These are phyloP conservation scores for Trichogramma pretiosum DNA, from an alignment of 1,140 invertebrate genomes.

Conservation along the genomic window DNA sequence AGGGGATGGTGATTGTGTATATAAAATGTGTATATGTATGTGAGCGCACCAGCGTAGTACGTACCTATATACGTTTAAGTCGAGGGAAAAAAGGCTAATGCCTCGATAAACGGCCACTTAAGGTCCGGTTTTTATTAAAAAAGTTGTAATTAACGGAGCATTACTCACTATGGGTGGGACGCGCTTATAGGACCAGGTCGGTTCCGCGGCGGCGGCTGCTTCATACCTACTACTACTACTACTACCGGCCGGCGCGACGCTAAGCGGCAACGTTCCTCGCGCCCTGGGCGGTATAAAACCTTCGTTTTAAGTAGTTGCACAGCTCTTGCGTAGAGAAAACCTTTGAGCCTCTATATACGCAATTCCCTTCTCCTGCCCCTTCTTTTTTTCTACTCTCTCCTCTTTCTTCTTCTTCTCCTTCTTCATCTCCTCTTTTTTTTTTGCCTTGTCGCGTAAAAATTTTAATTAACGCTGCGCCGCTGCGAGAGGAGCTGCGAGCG, in stretches of 20 bases:
- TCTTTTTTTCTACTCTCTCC: not conserved
- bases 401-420: not conserved
- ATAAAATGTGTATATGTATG: too few relatives aligned
- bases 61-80: too few relatives aligned
- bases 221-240: too few relatives aligned
- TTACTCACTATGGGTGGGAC: slow-evolving; percentile 8
- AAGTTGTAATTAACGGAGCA: slow-evolving; percentile 19
- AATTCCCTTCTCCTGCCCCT: not conserved
- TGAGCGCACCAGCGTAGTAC: too few relatives aligned
- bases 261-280: not conserved
- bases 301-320: too few relatives aligned
- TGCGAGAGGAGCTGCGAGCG: not conserved
- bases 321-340: not conserved
- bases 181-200: not conserved
- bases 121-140: slow-evolving; percentile 19
- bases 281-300: slow-evolving; percentile 9
- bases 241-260: too few relatives aligned
- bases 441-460: slow-evolving; percentile 19
- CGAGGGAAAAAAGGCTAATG: slow-evolving; percentile 7
- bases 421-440: not conserved
- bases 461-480: slow-evolving; percentile 16
- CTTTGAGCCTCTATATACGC: not conserved
- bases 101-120: slow-evolving; percentile 17
- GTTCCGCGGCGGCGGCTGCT: too few relatives aligned
- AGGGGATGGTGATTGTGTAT: too few relatives aligned